Evolutionary conservation across 2,888 invertebrate genomes (phyloP), one percentile per base, ranked within the genome.

Genomic region (Dicyrtomina minuta): DNA sequence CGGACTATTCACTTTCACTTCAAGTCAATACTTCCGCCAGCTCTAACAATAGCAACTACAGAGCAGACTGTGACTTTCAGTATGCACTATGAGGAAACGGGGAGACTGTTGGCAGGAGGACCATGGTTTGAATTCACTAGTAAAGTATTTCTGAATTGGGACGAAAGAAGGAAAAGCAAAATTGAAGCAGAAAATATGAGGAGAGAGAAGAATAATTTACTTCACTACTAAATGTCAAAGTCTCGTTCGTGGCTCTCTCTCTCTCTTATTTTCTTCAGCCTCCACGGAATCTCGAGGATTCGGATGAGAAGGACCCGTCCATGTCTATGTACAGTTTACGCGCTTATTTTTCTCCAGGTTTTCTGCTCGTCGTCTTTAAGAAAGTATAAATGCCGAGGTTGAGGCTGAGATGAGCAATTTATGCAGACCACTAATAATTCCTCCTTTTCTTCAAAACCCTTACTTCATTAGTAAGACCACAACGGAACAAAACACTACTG

Each of bases 171-270:
- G 13, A 49, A 22, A 39, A 51, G 27, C 39, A 22, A 51, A n/a
- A 20, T n/a, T 13, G 20, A 15, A 49, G 12, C 15, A 41, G 41
- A 22, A 41, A 17, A 22, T n/a, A 26, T 26, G 20, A 62, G 24
- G 46, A 49, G 24, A 43, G 24, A 66, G 15, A 56, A 27, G 66
- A 46, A 56, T 53, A 66, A 55, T 24, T 56, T 58, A 44, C 56
- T 66, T 43, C 26, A 44, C 10, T 41, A 44, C 44, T 33, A 56
- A 39, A 43, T 58, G 56, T 41, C 46, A 27, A 49, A 59, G 20
- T 33, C 67, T 60, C 26, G 13, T 33, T 15, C 17, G 5, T n/a
- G 17, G 39, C 55, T 55, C 26, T 26, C 12, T 53, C 13, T 17
- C 22, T 53, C 3, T 55, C 8, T 55, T 55, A 24, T 26, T 26